Evolutionary conservation across 2,888 invertebrate species (phyloP).

Genomic region (Mongoloraphidia duomilia): DNA sequence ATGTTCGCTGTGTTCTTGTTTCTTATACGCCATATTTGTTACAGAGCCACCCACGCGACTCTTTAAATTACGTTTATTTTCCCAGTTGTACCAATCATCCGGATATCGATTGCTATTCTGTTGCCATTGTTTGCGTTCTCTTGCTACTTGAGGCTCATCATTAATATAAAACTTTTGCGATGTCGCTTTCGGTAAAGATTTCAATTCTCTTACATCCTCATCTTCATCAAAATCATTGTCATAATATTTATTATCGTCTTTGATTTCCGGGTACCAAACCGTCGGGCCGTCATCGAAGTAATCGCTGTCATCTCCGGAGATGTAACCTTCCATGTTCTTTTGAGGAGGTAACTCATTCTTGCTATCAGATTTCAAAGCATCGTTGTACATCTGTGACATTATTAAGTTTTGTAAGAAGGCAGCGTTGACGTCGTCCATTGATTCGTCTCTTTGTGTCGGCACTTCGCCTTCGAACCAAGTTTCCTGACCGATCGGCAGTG

Average conservation of each 20-base stretch:
- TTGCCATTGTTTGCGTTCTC: slow-evolving; percentile 18
- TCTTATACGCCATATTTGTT: slow-evolving; percentile 13
- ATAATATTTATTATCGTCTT: slow-evolving; percentile 16
- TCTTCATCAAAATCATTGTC: slow-evolving; percentile 34
- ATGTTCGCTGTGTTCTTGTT: slow-evolving; percentile 14
- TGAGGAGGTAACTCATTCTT: slow-evolving; percentile 2
- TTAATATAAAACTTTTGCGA: slow-evolving; percentile 6
- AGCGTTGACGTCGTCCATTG: slow-evolving; percentile 35
- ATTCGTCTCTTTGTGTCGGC: slow-evolving; percentile 20
- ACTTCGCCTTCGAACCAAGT: slow-evolving; percentile 45
- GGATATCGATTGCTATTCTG: slow-evolving; percentile 26
- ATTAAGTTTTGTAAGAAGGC: slow-evolving; percentile 53
- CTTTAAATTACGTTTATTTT: slow-evolving; percentile 29
- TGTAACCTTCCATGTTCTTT: slow-evolving; percentile 5
- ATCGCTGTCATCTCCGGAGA: slow-evolving; percentile 7
- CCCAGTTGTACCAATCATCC: slow-evolving; percentile 29
- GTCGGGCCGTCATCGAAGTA: neutral
- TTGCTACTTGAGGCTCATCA: slow-evolving; percentile 11
- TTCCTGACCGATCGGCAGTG: slow-evolving; percentile 50
- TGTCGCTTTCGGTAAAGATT: slow-evolving; percentile 40
- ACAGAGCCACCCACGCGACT: neutral
- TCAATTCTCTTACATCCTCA: slow-evolving; percentile 49
- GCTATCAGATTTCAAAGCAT: slow-evolving; percentile 26
- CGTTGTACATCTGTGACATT: slow-evolving; percentile 48
- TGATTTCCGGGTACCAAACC: slow-evolving; percentile 1